Conservation (phyloP, 2,888 invertebrate genomes). For the Therioaphis trifolii region DNA sequence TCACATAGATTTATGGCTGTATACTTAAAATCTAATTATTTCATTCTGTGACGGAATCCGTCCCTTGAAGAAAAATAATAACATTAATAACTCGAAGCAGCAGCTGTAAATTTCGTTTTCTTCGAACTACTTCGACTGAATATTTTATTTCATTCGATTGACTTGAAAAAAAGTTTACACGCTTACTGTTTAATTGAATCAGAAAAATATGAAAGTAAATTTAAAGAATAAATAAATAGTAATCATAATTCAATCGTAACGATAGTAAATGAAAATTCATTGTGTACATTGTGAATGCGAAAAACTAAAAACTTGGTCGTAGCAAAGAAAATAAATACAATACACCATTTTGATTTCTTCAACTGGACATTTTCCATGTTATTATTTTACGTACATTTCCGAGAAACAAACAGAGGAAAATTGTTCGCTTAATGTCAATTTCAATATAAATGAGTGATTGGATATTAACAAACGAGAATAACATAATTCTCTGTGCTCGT, state of each 20-base stretch:
- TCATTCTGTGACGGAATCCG: not conserved
- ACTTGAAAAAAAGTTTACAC: not conserved
- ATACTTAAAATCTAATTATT: constrained; percentile 5
- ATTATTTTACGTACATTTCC: no score
- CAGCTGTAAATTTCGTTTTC: not conserved
- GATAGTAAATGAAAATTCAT: not conserved
- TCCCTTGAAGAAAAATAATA: not conserved
- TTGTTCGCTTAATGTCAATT: no score
- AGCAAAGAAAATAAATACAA: not conserved
- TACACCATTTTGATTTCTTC: no score
- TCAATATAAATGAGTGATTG: no score
- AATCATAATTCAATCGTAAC: not conserved
- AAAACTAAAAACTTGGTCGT: not conserved
- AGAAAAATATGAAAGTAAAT: not conserved
- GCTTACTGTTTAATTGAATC: not conserved
- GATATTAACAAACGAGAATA: no score
- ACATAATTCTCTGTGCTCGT: no score
- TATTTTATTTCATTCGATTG: not conserved
- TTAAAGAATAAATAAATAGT: not conserved
- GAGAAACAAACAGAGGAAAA: no score
- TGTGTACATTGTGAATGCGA: not conserved
- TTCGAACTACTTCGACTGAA: not conserved
- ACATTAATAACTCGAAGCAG: not conserved
- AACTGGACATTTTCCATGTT: no score
- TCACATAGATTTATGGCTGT: not conserved